Conservation (phyloP, 2,113 vertebrate genomes). For the Sporophila hypoxantha region DNA sequence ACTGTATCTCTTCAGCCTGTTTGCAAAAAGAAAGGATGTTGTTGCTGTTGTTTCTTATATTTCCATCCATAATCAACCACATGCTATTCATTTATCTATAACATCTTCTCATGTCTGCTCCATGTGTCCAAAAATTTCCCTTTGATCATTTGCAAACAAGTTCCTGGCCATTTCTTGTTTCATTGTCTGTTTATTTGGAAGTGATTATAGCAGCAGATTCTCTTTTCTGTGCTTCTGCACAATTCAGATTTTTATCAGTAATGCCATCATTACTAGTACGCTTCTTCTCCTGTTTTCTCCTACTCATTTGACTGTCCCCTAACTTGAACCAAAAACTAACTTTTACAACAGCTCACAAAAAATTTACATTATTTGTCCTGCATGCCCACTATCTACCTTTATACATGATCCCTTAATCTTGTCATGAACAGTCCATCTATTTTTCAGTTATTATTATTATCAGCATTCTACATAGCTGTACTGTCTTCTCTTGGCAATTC, state of each 20-base stretch:
- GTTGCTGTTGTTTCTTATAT: not conserved
- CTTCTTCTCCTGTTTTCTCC: not conserved
- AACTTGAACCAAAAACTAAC: not conserved
- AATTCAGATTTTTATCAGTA: not conserved
- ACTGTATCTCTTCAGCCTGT: not conserved
- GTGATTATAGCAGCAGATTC: not conserved
- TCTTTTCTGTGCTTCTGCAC: not conserved
- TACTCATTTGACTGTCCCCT: not conserved
- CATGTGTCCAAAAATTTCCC: not conserved
- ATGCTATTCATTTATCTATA: not conserved
- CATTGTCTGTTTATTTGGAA: not conserved
- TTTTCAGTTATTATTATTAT: not conserved
- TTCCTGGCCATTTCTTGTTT: not conserved
- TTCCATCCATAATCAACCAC: not conserved
- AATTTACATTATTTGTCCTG: not conserved
- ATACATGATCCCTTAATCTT: not conserved
- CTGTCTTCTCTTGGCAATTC: not conserved
- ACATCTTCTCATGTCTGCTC: not conserved
- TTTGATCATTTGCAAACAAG: not conserved
- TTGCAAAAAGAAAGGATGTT: not conserved
- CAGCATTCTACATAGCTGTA: not conserved
- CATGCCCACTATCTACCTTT: not conserved
- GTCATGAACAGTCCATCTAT: not conserved
- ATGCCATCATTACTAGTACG: not conserved
- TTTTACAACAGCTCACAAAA: not conserved